Evolutionary conservation across 1,140 invertebrate species (phyloP).

Genomic region (Cataglyphis hispanica): DNA sequence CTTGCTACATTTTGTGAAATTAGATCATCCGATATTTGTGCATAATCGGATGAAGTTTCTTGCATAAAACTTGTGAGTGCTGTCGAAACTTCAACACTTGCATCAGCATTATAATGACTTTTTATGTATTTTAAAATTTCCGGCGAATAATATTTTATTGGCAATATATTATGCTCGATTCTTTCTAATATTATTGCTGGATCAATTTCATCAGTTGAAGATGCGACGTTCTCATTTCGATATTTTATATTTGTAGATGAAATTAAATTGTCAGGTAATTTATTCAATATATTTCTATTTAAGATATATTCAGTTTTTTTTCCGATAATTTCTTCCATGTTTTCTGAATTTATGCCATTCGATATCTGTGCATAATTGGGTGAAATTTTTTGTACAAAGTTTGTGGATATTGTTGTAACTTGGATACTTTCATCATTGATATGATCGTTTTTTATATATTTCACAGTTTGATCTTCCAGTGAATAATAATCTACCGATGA

Average conservation of each 20-base stretch:
- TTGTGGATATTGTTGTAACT: not conserved
- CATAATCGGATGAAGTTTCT: slow-evolving; percentile 20
- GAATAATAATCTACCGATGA: slow-evolving; percentile 10
- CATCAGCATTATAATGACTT: not conserved
- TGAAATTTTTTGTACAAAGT: not conserved
- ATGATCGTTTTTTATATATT: not conserved
- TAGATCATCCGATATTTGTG: not conserved
- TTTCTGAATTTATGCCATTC: not conserved
- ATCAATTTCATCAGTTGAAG: not conserved
- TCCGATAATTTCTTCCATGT: not conserved
- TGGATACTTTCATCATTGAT: slow-evolving; percentile 20
- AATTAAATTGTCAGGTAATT: not conserved
- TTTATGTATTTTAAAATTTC: not conserved
- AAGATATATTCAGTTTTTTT: not conserved
- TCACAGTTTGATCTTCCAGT: not conserved
- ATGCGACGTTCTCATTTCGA: not conserved
- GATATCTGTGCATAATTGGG: not conserved
- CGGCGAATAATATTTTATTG: slow-evolving; percentile 12
- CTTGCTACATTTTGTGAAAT: slow-evolving; percentile 8
- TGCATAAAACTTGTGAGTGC: not conserved
- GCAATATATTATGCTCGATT: not conserved
- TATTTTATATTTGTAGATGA: not conserved
- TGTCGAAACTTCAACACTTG: not conserved
- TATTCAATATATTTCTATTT: not conserved
- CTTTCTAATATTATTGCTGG: slow-evolving; percentile 6